These are phyloP conservation scores for Limnephilus rhombicus DNA, from an alignment of 2,888 invertebrate genomes.

Conservation along the genomic window DNA sequence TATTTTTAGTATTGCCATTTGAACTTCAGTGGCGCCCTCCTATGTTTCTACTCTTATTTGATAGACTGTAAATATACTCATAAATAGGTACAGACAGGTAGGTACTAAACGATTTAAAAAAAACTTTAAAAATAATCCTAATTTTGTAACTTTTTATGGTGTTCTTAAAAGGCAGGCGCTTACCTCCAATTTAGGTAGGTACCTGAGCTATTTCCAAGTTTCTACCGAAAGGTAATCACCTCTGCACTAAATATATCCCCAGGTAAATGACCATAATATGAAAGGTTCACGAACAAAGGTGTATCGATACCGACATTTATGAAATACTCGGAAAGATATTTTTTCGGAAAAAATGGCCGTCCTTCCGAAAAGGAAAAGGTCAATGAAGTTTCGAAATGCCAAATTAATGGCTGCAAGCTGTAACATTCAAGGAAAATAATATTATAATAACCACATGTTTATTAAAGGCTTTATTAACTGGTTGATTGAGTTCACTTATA, in stretches of 20 bases:
- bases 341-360: neutral
- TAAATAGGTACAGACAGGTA: neutral
- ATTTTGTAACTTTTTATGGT: neutral
- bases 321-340: constrained; percentile 21
- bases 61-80: too few relatives aligned
- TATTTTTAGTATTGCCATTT: too few relatives aligned
- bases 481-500: neutral
- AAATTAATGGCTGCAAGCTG: neutral
- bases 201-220: neutral
- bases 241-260: neutral
- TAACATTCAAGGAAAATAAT: neutral
- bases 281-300: constrained; percentile 31
- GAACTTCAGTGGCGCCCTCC: too few relatives aligned
- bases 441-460: neutral
- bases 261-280: constrained; percentile 15
- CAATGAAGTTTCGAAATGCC: neutral
- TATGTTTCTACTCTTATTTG: too few relatives aligned
- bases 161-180: neutral
- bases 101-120: neutral
- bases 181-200: neutral
- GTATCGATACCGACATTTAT: constrained; percentile 10
- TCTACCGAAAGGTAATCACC: neutral
- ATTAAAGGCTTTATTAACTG: neutral
- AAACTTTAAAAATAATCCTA: neutral
- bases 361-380: constrained; percentile 16